phyloP scores from a whole-genome alignment of 2,113 vertebrate species.

The Pangasianodon gigas region DNA sequence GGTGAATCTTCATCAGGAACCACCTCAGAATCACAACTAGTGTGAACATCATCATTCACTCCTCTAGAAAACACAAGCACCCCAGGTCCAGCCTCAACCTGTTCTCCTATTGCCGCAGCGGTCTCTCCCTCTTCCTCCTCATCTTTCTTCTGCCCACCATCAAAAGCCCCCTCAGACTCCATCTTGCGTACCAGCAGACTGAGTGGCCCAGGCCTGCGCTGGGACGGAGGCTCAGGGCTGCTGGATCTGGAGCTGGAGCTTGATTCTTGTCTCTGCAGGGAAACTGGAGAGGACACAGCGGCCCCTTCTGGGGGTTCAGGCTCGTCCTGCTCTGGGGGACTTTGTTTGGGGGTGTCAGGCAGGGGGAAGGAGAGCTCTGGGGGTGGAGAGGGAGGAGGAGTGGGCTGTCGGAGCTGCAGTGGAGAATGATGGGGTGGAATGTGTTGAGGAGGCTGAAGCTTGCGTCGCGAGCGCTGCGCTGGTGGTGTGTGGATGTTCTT shows the following conservation, averaged over 20 bases:
- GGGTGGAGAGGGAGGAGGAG: conserved; percentile 76
- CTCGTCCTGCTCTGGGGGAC: conserved; percentile 71
- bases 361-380: conserved; percentile 73
- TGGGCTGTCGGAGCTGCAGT: conserved; percentile 76
- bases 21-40: conserved; percentile 4
- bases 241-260: conserved; percentile 76
- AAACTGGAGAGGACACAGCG: conserved; percentile 48
- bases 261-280: conserved; percentile 68
- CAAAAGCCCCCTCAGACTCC: conserved; percentile 70
- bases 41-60: background rate
- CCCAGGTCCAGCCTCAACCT: background rate
- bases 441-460: conserved; percentile 77
- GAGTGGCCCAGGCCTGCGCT: conserved; percentile 69
- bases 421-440: conserved; percentile 73
- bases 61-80: conserved; percentile 28
- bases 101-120: background rate
- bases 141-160: conserved; percentile 37
- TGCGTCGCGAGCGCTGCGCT: conserved; percentile 69
- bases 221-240: conserved; percentile 70
- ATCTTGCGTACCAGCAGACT: conserved; percentile 76
- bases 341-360: conserved; percentile 80
- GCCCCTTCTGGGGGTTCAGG: conserved; percentile 56
- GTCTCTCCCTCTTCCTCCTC: conserved; percentile 40
- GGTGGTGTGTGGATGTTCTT: conserved; percentile 55
- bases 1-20: conserved; percentile 27